Conservation (phyloP, 2,888 invertebrate species). For the Elegia similella region DNA sequence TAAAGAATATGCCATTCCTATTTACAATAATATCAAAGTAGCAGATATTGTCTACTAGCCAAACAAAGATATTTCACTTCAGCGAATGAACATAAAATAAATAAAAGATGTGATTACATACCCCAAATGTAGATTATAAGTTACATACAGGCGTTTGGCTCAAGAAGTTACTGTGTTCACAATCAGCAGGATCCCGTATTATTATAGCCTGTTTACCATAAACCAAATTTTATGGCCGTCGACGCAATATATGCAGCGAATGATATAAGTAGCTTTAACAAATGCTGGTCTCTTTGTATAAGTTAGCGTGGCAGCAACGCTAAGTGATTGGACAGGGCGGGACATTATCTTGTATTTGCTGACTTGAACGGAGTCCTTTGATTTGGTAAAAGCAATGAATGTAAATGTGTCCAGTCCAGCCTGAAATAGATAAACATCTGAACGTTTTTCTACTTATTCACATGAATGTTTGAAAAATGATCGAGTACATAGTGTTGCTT, state of each 20-base stretch:
- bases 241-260: constrained; percentile 39
- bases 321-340: constrained; percentile 65
- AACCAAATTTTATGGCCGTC: constrained; percentile 40
- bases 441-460: neutral
- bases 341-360: constrained; percentile 63
- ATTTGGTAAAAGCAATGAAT: constrained; percentile 34
- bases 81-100: constrained; percentile 4
- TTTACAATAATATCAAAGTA: neutral
- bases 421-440: constrained; percentile 2
- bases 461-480: neutral
- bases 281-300: constrained; percentile 40
- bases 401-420: constrained; percentile 35
- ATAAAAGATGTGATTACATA: constrained; percentile 13
- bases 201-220: constrained; percentile 42
- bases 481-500: too few species aligned
- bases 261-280: constrained; percentile 33
- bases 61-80: neutral
- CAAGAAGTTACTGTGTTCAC: constrained; percentile 29
- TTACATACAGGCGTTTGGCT: constrained; percentile 18
- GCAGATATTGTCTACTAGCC: neutral
- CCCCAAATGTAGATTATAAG: constrained; percentile 13
- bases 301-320: constrained; percentile 51
- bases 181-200: constrained; percentile 38
- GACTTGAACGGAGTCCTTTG: constrained; percentile 55
- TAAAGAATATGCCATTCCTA: neutral